A percentile compares a stretch with the other conserved stretches of the same genome.
Evolutionary conservation across 2,113 vertebrate genomes (phyloP).

Genomic region (Amphilophus citrinellus): DNA sequence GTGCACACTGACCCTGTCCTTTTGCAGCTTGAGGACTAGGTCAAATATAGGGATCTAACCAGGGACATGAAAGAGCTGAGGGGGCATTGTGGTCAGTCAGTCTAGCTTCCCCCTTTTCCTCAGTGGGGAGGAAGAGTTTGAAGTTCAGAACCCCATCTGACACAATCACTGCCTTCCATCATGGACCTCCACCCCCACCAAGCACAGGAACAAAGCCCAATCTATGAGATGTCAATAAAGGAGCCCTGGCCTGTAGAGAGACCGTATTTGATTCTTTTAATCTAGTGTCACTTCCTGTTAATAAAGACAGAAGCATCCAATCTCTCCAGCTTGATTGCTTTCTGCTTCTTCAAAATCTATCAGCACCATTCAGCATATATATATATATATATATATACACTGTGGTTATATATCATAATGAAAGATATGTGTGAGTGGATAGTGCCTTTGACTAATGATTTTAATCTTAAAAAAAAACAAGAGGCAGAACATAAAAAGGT

Average conservation of each 20-base stretch:
- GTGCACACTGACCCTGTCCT: slow-evolving; percentile 27
- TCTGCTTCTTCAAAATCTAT: background rate
- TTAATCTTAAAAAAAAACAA: background rate
- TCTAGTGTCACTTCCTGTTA: background rate
- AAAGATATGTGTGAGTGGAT: background rate
- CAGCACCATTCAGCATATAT: background rate
- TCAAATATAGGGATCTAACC: slow-evolving; percentile 33
- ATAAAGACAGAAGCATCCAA: no score
- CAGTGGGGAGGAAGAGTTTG: slow-evolving; percentile 50
- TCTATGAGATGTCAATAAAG: slow-evolving; percentile 32
- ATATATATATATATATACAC: background rate
- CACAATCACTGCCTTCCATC: slow-evolving; percentile 38
- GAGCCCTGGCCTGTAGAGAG: background rate
- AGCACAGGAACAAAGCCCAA: slow-evolving; percentile 7
- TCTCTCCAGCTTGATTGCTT: background rate
- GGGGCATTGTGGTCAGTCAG: slow-evolving; percentile 12
- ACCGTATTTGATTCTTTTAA: background rate
- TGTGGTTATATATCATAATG: background rate
- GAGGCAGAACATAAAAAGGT: background rate
- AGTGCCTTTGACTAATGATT: background rate
- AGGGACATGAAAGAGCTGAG: slow-evolving; percentile 62
- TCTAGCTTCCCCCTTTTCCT: slow-evolving; percentile 11
- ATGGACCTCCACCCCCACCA: slow-evolving; percentile 20
- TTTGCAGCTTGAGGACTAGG: slow-evolving; percentile 12
- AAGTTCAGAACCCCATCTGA: slow-evolving; percentile 49